Base-by-base conservation (phyloP, 2,113 vertebrate species). In the Falco punctatus region DNA sequence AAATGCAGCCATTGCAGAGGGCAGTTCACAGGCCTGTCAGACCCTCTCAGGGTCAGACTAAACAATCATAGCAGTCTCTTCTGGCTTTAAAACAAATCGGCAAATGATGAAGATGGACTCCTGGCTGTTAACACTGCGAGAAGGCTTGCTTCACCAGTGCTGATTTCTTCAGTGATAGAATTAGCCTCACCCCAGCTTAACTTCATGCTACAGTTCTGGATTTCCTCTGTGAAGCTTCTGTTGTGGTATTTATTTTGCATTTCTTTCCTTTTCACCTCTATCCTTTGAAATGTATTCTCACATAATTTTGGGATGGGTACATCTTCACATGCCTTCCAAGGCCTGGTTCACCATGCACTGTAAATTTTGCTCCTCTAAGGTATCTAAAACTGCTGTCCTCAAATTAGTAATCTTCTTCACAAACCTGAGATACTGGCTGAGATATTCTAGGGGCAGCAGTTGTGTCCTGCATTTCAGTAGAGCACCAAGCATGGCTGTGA, bases 201-300 rank as follows among this genome's bases (percentile, higher is more conserved):
- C 57, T 88, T 96, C 42, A 32, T 69, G 51, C 64, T 81, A 38
- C 67, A 55, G 48, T 88, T 93, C 67, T 84, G 82, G 44, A 90
- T 93, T 92, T 95, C 75, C 48, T 86, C 49, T 86, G 11, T 69
- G 72, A 88, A 95, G 38, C 82, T 93, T 94, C 85, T 90, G 49
- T 38, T 95, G n/a, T 89, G 86, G 83, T 95, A 71, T 81, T 95
- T 90, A 77, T 92, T 73, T 86, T 79, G 66, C n/a, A 19, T 89
- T 92, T 82, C 42, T 86, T 81, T 73, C 67, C 15, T 83, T 95
- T 89, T 96, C 38, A 71, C 11, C 14, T 94, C 55, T 91, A 2
- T 74, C n/a, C 38, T 97, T 88, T 81, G 52, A 71, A 89, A 72
- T 71, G 21, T 78, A 44, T 92, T 74, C 66, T 89, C 61, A 78